Evolutionary conservation across 2,797 vertebrate species (phyloP), one percentile per base, ranked within the genome.

Genomic region (Poliocrania exsul): DNA sequence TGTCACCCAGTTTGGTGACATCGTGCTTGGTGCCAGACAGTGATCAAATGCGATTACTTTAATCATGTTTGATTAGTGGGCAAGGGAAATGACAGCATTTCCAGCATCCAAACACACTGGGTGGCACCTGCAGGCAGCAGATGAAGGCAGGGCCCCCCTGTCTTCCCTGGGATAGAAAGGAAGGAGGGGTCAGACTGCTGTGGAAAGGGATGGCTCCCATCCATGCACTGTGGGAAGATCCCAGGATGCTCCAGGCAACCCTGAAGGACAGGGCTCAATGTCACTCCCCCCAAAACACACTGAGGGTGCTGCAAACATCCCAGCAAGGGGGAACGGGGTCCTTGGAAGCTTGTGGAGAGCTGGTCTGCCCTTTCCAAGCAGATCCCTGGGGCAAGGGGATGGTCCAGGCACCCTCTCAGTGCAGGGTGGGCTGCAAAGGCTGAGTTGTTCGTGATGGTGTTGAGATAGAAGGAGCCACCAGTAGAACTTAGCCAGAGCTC

Each of bases 361-460:
- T 19, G 61, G 5, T 44, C 38, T 51, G n/a, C 35, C 25, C 35
- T 9, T 18, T 9, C 11, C 24, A 7, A 29, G 40, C 14, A 49
- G 35, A 42, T 25, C n/a, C 28, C 3, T 10, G 3, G 40, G 24
- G 8, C 0, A 0, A 79, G 38, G 6, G 28, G 2, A 16, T 18
- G 12, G 35, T 24, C 8, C 5, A 0, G 28, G 21, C 31, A 42
- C 37, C 20, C 29, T 3, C 19, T 66, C 25, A 2, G 0, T 9
- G 20, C 80, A 33, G 16, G 26, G 21, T 24, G 37, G 56, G 38
- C 0, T 67, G 70, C 6, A 61, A 61, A 40, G 37, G 37, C 18
- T 25, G 61, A 50, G 38, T 44, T 13, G 9, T 17, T 29, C 5
- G 29, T 20, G 61, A 21, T 26, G 33, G 23, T 12, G 20, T 18